Conservation (phyloP, 2,888 invertebrate genomes). For the Prostheceraeus crozeri region DNA sequence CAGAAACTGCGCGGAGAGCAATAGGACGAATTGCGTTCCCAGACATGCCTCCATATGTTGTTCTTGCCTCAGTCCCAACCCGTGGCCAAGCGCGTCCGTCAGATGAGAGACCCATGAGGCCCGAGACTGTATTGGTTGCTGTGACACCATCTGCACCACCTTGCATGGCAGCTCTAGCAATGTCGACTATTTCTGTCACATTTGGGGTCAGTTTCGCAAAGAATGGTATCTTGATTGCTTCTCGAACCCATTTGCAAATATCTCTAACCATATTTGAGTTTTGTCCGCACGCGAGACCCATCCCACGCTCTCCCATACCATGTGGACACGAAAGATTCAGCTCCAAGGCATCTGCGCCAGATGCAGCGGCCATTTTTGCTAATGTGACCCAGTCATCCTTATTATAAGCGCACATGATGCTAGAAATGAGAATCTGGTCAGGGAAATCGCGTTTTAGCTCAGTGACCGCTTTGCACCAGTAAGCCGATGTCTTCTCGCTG, state of each 20-base stretch:
- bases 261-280: slow-evolving; percentile 76
- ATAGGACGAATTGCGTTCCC: slow-evolving; percentile 90
- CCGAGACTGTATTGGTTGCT: slow-evolving; percentile 92
- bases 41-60: slow-evolving; percentile 88
- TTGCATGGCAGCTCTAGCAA: slow-evolving; percentile 80
- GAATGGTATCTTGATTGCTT: slow-evolving; percentile 79
- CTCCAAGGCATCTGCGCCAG: slow-evolving; percentile 88
- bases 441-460: slow-evolving; percentile 89
- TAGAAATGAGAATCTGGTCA: slow-evolving; percentile 78
- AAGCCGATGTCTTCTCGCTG: slow-evolving; percentile 85
- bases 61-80: slow-evolving; percentile 69
- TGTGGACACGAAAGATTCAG: slow-evolving; percentile 94
- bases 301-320: slow-evolving; percentile 95
- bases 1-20: slow-evolving; percentile 80
- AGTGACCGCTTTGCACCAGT: slow-evolving; percentile 79
- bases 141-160: slow-evolving; percentile 89
- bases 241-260: slow-evolving; percentile 82
- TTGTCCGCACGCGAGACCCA: slow-evolving; percentile 95
- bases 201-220: slow-evolving; percentile 96
- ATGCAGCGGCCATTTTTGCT: slow-evolving; percentile 65
- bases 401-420: slow-evolving; percentile 84
- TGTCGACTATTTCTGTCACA: slow-evolving; percentile 80
- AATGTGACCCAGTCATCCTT: slow-evolving; percentile 79
- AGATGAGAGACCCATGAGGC: slow-evolving; percentile 75
- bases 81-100: slow-evolving; percentile 84